Evolutionary conservation across 1,140 invertebrate species (phyloP).

Genomic region (Mylabris phalerata): DNA sequence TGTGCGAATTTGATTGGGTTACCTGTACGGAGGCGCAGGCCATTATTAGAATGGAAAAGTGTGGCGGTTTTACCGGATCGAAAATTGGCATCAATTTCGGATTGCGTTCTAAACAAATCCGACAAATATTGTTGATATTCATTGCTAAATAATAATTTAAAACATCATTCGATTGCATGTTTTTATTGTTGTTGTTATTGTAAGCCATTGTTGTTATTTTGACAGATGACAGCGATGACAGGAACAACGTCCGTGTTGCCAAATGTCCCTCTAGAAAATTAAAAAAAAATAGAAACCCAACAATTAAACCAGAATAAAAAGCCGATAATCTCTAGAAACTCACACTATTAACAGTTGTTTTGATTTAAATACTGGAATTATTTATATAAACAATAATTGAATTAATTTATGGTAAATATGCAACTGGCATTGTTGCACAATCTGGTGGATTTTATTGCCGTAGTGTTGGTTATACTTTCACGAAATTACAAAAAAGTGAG

Average conservation of each 20-base stretch:
- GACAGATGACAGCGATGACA: background rate
- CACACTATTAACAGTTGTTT: too few species aligned
- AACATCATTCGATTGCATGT: constrained; percentile 30
- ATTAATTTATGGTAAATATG: too few species aligned
- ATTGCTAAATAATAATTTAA: constrained; percentile 39
- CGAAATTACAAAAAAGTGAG: too few species aligned
- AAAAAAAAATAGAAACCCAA: too few species aligned
- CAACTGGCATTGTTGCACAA: too few species aligned
- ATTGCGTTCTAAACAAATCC: constrained; percentile 57
- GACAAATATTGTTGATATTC: constrained; percentile 49
- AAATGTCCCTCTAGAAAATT: too few species aligned
- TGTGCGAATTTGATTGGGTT: constrained; percentile 19
- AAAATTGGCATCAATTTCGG: constrained; percentile 57
- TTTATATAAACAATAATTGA: too few species aligned
- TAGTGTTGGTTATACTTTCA: too few species aligned
- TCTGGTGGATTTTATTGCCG: too few species aligned
- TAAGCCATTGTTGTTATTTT: constrained; percentile 20
- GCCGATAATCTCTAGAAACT: too few species aligned
- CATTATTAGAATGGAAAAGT: constrained; percentile 54
- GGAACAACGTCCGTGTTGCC: background rate
- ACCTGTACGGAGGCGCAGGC: constrained; percentile 57
- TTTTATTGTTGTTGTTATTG: constrained; percentile 29
- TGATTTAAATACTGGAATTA: too few species aligned
- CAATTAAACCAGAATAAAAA: too few species aligned
- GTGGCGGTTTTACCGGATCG: constrained; percentile 48